Conservation (phyloP, 2,797 vertebrate genomes). For the Falco biarmicus region DNA sequence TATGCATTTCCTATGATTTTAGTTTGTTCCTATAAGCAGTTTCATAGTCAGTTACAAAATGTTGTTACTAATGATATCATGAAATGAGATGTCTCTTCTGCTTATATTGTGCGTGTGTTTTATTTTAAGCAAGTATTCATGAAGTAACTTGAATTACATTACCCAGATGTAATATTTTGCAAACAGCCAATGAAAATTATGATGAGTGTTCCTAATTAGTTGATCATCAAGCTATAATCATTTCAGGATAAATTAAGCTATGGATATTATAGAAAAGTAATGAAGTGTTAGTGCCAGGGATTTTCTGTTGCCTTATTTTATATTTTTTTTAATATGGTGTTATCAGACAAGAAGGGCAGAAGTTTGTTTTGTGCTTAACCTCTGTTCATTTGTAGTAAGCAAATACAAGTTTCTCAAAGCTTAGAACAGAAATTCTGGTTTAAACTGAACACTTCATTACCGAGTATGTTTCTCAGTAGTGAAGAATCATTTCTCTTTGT, state of each 20-base stretch:
- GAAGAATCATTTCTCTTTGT: neutral
- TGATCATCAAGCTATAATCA: constrained; percentile 82
- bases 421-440: neutral
- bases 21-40: neutral
- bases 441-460: constrained; percentile 9
- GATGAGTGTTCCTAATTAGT: constrained; percentile 84
- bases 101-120: neutral
- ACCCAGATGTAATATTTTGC: constrained; percentile 81
- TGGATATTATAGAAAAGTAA: constrained; percentile 78
- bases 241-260: constrained; percentile 83
- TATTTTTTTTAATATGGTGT: neutral
- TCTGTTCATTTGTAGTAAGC: constrained; percentile 30
- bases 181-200: constrained; percentile 83
- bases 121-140: constrained; percentile 50
- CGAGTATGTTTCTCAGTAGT: neutral
- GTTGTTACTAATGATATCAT: neutral
- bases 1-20: neutral
- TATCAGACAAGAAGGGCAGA: constrained; percentile 58
- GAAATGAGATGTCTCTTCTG: neutral
- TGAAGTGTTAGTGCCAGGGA: constrained; percentile 63
- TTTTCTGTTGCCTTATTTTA: neutral
- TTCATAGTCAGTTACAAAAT: constrained; percentile 16
- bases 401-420: constrained; percentile 54
- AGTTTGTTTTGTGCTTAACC: constrained; percentile 42
- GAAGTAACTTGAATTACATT: constrained; percentile 80